These are phyloP conservation scores for Philhelius pedissequus DNA, from an alignment of 2,888 invertebrate genomes.

Conservation along the genomic window DNA sequence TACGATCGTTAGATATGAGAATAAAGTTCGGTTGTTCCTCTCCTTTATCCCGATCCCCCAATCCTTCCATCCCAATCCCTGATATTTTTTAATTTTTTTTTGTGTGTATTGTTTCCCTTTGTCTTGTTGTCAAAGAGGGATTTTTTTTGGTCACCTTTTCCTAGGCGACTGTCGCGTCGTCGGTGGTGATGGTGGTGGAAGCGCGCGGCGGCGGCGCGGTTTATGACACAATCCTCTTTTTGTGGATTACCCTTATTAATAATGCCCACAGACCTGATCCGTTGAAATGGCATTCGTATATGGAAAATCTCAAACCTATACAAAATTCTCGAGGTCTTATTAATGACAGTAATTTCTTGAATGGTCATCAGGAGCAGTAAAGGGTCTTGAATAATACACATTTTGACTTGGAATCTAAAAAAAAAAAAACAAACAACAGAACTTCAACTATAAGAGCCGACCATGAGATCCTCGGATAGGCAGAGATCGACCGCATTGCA, in stretches of 20 bases:
- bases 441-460: conserved; percentile 9
- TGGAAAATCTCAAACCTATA: conserved; percentile 49
- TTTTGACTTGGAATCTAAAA: conserved; percentile 10
- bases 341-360: conserved; percentile 67
- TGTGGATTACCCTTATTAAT: conserved; percentile 66
- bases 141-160: conserved; percentile 51
- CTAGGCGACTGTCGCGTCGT: conserved; percentile 24
- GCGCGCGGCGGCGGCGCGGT: conserved; percentile 23
- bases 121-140: conserved; percentile 52
- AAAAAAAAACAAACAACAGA: background rate
- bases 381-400: conserved; percentile 48
- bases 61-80: conserved; percentile 19
- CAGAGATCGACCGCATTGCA: conserved; percentile 52
- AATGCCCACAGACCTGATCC: conserved; percentile 56
- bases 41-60: conserved; percentile 40
- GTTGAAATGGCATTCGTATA: conserved; percentile 65
- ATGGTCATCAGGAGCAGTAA: conserved; percentile 67
- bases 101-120: conserved; percentile 55
- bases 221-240: conserved; percentile 60
- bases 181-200: no score
- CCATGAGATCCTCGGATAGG: conserved; percentile 41
- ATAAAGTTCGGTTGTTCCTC: conserved; percentile 50
- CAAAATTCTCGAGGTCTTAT: conserved; percentile 37
- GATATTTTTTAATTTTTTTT: conserved; percentile 58
- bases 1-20: conserved; percentile 52